Evolutionary conservation across 2,888 invertebrate genomes (phyloP).

Genomic region (Pelosia muscerda): DNA sequence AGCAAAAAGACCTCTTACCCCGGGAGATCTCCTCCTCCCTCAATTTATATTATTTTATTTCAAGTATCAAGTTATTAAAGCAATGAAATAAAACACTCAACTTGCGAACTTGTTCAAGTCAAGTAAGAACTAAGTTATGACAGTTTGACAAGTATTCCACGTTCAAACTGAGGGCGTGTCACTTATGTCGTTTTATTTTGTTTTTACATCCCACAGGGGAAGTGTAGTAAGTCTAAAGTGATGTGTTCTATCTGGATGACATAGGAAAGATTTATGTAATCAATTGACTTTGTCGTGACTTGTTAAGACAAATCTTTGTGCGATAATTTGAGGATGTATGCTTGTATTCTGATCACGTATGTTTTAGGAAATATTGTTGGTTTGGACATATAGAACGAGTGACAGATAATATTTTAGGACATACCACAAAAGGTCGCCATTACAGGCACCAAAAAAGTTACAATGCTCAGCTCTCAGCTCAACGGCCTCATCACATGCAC

Average conservation of each 20-base stretch:
- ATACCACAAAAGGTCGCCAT: too few relatives aligned
- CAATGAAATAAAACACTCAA: slow-evolving; percentile 8
- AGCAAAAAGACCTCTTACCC: too few relatives aligned
- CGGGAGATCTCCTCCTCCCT: too few relatives aligned
- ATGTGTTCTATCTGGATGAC: neutral
- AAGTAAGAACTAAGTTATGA: slow-evolving; percentile 17
- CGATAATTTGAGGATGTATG: neutral
- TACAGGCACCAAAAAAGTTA: too few relatives aligned
- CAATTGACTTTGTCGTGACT: slow-evolving; percentile 2
- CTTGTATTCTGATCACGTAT: neutral
- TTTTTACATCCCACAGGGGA: neutral
- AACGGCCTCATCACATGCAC: too few relatives aligned
- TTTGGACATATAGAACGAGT: neutral
- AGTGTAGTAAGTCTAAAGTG: slow-evolving; percentile 6
- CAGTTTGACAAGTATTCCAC: slow-evolving; percentile 17
- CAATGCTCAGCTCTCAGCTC: too few relatives aligned
- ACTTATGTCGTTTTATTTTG: slow-evolving; percentile 7
- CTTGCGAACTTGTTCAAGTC: slow-evolving; percentile 12
- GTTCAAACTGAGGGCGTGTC: slow-evolving; percentile 1
- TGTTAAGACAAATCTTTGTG: neutral
- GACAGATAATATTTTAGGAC: neutral
- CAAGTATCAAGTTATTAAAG: neutral
- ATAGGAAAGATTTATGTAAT: neutral
- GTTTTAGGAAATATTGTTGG: neutral
- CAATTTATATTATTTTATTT: too few relatives aligned